Evolutionary conservation across 2,113 vertebrate genomes (phyloP).

Genomic region (Suricata suricatta): DNA sequence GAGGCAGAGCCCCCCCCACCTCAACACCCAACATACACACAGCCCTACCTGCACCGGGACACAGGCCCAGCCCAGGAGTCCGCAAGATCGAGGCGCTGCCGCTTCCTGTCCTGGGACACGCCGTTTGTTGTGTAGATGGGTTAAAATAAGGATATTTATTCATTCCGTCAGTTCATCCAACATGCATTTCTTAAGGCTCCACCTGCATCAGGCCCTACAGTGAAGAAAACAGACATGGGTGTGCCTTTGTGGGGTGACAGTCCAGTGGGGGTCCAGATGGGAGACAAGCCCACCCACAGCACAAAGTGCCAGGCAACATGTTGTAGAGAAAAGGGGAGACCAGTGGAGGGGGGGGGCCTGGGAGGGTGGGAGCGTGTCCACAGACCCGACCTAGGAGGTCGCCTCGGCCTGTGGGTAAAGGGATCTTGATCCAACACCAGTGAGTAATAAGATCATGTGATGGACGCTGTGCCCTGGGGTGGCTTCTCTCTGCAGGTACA

Average conservation of each 20-base stretch:
- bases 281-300: not conserved
- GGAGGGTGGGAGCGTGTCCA: not conserved
- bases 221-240: not conserved
- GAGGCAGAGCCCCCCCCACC: not conserved
- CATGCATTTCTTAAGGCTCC: not conserved
- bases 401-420: too few species aligned
- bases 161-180: not conserved
- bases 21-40: too few species aligned
- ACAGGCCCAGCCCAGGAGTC: not conserved
- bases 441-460: not conserved
- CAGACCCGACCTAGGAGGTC: not conserved
- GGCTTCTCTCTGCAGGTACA: slow-evolving; percentile 89
- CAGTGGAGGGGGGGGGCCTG: not conserved
- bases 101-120: not conserved
- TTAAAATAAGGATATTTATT: not conserved
- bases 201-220: not conserved
- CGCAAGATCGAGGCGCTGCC: not conserved
- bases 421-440: not conserved
- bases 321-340: not conserved
- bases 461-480: fast-evolving
- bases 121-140: not conserved
- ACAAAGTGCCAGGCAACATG: not conserved
- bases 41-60: fast-evolving
- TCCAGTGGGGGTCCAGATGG: too few species aligned
- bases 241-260: not conserved